A percentile compares a stretch with the other conserved stretches of the same genome.
Evolutionary conservation across 2,113 vertebrate genomes (phyloP).

Genomic region (Dinomys branickii): DNA sequence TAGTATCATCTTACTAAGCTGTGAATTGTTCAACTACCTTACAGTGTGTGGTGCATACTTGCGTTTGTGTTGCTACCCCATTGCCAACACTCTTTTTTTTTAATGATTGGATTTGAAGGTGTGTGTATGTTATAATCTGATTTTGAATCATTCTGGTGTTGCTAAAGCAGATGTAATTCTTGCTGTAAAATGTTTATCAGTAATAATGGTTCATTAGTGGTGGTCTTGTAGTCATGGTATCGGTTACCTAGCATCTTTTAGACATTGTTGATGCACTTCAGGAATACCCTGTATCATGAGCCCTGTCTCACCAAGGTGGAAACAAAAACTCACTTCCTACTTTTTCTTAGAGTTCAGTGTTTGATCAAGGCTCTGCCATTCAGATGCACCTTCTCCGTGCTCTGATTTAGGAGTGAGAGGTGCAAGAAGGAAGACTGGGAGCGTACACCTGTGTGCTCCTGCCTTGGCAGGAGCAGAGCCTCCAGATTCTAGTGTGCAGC

Average conservation of each 20-base stretch:
- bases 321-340: not conserved
- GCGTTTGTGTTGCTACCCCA: not conserved
- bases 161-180: not conserved
- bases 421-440: not conserved
- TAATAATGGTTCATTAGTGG: not conserved
- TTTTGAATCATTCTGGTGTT: conserved; percentile 4
- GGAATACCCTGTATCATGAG: not conserved
- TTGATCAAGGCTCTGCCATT: not conserved
- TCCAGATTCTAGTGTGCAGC: not conserved
- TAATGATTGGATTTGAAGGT: conserved; percentile 2
- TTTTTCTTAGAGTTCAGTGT: not conserved
- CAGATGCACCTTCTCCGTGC: not conserved
- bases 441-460: not conserved
- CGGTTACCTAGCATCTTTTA: not conserved
- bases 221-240: not conserved
- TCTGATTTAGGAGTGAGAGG: not conserved
- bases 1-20: not conserved
- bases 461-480: not conserved
- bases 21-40: not conserved
- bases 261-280: not conserved
- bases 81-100: not conserved
- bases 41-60: not conserved
- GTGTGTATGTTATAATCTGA: not conserved
- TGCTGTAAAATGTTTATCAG: not conserved
- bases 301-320: not conserved